phyloP scores from a whole-genome alignment of 2,888 invertebrate genomes.

The Sesia bembeciformis region DNA sequence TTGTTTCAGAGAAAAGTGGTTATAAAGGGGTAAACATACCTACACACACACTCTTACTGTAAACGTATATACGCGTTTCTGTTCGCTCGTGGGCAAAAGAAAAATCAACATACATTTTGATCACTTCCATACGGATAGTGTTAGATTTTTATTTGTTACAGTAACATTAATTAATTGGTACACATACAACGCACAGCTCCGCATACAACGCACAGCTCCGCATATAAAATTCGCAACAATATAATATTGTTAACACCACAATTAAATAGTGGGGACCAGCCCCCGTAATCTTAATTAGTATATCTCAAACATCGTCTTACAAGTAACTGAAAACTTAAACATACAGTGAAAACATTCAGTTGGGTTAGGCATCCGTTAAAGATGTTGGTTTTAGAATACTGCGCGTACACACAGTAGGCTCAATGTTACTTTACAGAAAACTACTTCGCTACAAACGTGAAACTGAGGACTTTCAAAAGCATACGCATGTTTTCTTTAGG shows the following conservation, averaged over 20 bases:
- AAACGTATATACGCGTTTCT: no score
- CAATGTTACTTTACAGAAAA: neutral
- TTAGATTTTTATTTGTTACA: conserved; percentile 19
- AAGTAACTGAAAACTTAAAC: conserved; percentile 16
- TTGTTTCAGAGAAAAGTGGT: no score
- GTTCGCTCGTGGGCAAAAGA: neutral
- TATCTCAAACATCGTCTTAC: conserved; percentile 34
- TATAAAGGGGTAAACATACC: no score
- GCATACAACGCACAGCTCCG: conserved; percentile 38
- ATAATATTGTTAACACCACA: conserved; percentile 35
- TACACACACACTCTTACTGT: no score
- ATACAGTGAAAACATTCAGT: conserved; percentile 17
- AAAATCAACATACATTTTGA: neutral
- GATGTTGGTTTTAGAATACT: conserved; percentile 15
- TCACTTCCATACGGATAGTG: conserved; percentile 13
- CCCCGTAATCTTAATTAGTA: conserved; percentile 45
- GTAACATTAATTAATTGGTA: conserved; percentile 48
- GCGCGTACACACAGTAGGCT: no score
- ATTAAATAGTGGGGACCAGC: conserved; percentile 57
- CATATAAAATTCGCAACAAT: conserved; percentile 63
- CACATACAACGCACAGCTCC: conserved; percentile 32
- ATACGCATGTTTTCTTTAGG: no score
- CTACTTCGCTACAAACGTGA: no score
- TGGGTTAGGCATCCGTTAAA: conserved; percentile 17
- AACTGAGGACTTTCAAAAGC: no score